A percentile compares a stretch with the other conserved stretches of the same genome.
Evolutionary conservation across 2,888 invertebrate genomes (phyloP).

Genomic region (Agonopterix subpropinquella): DNA sequence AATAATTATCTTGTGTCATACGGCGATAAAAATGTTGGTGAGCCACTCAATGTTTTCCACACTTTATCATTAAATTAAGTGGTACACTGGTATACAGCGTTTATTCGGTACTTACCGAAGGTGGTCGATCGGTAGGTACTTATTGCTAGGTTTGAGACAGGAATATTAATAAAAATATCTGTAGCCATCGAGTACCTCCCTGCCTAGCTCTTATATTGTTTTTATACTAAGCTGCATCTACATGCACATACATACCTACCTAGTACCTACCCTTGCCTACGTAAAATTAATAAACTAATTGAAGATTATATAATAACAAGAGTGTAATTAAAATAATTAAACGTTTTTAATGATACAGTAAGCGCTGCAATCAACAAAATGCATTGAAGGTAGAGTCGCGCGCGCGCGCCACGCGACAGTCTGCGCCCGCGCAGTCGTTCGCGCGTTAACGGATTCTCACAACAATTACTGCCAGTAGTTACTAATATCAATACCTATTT

Average conservation of each 20-base stretch:
- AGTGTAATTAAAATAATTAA: too few species aligned
- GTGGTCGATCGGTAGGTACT: too few species aligned
- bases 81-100: conserved; percentile 1
- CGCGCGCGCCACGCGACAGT: conserved; percentile 35
- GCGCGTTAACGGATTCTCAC: background rate
- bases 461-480: background rate
- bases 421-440: background rate
- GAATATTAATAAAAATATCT: background rate
- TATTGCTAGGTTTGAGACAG: too few species aligned
- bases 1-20: conserved; percentile 56
- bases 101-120: background rate
- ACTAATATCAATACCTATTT: too few species aligned
- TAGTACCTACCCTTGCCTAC: too few species aligned
- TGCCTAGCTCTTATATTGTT: too few species aligned
- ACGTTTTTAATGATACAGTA: background rate
- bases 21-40: conserved; percentile 39
- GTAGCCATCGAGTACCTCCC: background rate
- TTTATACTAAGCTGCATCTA: background rate
- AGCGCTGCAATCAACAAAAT: conserved; percentile 15
- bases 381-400: conserved; percentile 23
- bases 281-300: too few species aligned
- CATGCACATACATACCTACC: too few species aligned
- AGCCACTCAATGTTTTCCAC: conserved; percentile 26
- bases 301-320: too few species aligned
- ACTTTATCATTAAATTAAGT: conserved; percentile 34